phyloP scores from a whole-genome alignment of 2,888 invertebrate species.

The Athalia circularis region DNA sequence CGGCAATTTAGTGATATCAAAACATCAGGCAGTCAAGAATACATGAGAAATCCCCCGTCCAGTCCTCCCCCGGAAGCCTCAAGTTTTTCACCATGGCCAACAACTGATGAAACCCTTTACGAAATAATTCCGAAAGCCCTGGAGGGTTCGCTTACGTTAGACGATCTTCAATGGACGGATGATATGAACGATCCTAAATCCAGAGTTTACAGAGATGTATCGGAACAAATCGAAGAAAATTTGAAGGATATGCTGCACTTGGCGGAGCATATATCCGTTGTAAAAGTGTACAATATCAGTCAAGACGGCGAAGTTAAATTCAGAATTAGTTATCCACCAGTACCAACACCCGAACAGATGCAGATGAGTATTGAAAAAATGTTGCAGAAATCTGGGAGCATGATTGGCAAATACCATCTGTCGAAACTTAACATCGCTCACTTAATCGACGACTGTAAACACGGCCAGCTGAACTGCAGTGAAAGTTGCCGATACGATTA shows the following conservation, averaged over 20 bases:
- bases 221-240: slow-evolving; percentile 78
- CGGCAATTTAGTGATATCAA: slow-evolving; percentile 78
- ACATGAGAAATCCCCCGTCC: slow-evolving; percentile 68
- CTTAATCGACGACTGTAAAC: slow-evolving; percentile 80
- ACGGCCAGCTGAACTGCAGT: slow-evolving; percentile 81
- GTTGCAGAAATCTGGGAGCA: slow-evolving; percentile 61
- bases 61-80: slow-evolving; percentile 69
- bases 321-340: slow-evolving; percentile 66
- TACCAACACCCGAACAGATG: slow-evolving; percentile 59
- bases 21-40: slow-evolving; percentile 72
- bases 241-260: slow-evolving; percentile 75
- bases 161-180: slow-evolving; percentile 80
- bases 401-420: slow-evolving; percentile 66
- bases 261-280: slow-evolving; percentile 53
- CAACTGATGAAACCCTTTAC: slow-evolving; percentile 67
- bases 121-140: slow-evolving; percentile 81
- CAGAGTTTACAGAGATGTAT: slow-evolving; percentile 79
- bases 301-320: slow-evolving; percentile 66
- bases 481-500: slow-evolving; percentile 82
- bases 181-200: slow-evolving; percentile 80
- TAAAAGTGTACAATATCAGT: slow-evolving; percentile 68
- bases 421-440: slow-evolving; percentile 60
- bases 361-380: slow-evolving; percentile 64
- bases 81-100: slow-evolving; percentile 67
- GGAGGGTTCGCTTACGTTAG: slow-evolving; percentile 82